Percentiles rank a stretch among this genome's conserved stretches.
These are phyloP conservation scores for Menura novaehollandiae DNA, from an alignment of 2,113 vertebrate species.

Conservation along the genomic window DNA sequence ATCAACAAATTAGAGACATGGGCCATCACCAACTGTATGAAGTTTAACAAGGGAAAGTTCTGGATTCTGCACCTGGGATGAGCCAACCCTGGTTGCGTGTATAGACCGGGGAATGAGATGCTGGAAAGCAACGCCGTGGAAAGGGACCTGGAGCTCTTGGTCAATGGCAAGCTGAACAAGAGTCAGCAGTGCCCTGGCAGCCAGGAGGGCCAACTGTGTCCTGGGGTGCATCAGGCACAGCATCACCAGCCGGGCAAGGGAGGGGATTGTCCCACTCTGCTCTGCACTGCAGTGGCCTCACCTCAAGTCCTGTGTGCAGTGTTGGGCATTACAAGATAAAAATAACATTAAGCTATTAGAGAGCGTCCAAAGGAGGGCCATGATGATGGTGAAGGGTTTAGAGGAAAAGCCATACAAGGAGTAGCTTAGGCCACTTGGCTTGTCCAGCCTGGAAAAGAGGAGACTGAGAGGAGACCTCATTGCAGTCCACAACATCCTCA, in stretches of 20 bases:
- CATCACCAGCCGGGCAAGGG: fast-evolving
- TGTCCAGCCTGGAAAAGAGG: background rate
- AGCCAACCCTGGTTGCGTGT: background rate
- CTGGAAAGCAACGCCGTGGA: fast-evolving
- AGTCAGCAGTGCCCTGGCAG: background rate
- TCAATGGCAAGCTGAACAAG: fast-evolving
- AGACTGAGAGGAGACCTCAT: background rate
- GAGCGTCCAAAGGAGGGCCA: background rate
- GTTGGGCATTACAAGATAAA: background rate
- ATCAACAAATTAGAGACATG: background rate
- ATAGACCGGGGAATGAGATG: background rate
- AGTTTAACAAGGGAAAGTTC: background rate
- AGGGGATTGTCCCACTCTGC: background rate
- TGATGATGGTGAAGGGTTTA: background rate
- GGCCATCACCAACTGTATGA: fast-evolving
- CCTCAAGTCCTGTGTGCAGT: fast-evolving
- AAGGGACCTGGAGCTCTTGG: background rate
- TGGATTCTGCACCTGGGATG: background rate
- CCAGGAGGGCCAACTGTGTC: fast-evolving
- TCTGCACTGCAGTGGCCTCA: fast-evolving
- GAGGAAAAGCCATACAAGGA: background rate
- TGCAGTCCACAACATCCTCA: background rate
- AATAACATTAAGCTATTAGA: background rate
- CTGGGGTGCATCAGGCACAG: background rate
- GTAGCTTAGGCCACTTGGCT: background rate